Base-by-base conservation (phyloP, 1,140 invertebrate species). In the Dinothrombium tinctorium region DNA sequence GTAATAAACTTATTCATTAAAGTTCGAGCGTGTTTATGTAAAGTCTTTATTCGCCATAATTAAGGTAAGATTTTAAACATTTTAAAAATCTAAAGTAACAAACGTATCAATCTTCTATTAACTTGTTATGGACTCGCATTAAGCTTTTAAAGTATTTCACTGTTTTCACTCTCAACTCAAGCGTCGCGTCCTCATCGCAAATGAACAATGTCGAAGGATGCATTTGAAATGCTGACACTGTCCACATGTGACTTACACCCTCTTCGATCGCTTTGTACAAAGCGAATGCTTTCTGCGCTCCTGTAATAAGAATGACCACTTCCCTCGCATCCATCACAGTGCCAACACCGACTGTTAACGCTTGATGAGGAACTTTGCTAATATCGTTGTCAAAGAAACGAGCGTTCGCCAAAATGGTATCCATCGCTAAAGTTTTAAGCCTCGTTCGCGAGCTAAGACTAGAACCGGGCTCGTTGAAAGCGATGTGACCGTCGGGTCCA, bases 201-300 rank as follows among this genome's bases (percentile, higher is more conserved):
- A 99, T 65, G 63, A 96, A 89, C 15, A 96, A 67, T 4, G 82
- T 75, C 48, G 73, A 70, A 28, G 75, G 71, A 62, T 94, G 86
- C 57, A 84, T 81, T 60, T 99, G 92, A 63, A 99, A 95, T 22
- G 89, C 89, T 17, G 86, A 94, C 19, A 96, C 87, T 0, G 92
- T 98, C 87, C 92, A 98, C 92, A 98, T 98, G 62, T 98, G 92
- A 64, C 86, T 95, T 3, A 98, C 71, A 32, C 92, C 92, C 59
- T 90, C 81, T 60, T 95, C 89, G 47, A 96, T 81, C 2, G 90
- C 89, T 61, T 86, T 86, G 56, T 92, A 83, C 29, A 99, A 67
- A 35, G 92, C 92, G 56, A 89, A 80, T 4, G 92, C 73, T 63
- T 99, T 99, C 58, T 92, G 81, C 22, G 74, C 74, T n/a, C 92